Base-by-base conservation (phyloP, 1,140 invertebrate species). In the Panagrolaimus sp. region DNA sequence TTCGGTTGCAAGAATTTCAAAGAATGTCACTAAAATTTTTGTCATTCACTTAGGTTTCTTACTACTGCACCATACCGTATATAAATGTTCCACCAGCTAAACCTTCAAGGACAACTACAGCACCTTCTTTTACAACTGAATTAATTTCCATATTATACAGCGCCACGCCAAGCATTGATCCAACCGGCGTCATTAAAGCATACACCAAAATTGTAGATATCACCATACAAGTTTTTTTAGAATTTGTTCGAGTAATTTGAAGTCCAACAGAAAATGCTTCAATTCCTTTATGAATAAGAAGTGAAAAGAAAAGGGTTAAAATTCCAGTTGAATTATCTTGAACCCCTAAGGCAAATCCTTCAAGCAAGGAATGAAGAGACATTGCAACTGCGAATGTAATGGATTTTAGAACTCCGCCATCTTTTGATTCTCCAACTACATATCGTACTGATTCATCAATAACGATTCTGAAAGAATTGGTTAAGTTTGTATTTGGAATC, bases 1-100 rank as follows among this genome's bases (percentile, higher is more conserved):
- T 70, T 81, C 79, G 10, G 77, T 77, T 14, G 73, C 76, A 52
- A 81, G 65, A 9, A 81, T 78, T 68, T 77, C 76, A 58, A 77
- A 71, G 62, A 77, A 78, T 21, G 78, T 79, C 10, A 78, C 76
- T 38, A 38, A 38, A 38, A 38, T 4, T 38, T 38, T 38, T 38
- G 32, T 38, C 2, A 38, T 38, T 4, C 7, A 38, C n/a, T n/a
- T n/a, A n/a, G n/a, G 32, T 38, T 38, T 38, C 2, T 38, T 38
- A 38, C 7, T 38, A 38, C 7, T 38, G 32, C 2, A 7, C 2
- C 7, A 4, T 38, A 38, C 32, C 32, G 24, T 83, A 82, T 55
- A 82, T 80, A 55, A 82, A 82, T 1, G 80, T 83, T 21, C 80
- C 80, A n/a, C 71, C 82, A 14, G 80, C 81, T 45, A 82, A 48